A percentile compares a stretch with the other conserved stretches of the same genome.
Conservation (phyloP, 2,797 vertebrate species). For the Pristis pectinata region DNA sequence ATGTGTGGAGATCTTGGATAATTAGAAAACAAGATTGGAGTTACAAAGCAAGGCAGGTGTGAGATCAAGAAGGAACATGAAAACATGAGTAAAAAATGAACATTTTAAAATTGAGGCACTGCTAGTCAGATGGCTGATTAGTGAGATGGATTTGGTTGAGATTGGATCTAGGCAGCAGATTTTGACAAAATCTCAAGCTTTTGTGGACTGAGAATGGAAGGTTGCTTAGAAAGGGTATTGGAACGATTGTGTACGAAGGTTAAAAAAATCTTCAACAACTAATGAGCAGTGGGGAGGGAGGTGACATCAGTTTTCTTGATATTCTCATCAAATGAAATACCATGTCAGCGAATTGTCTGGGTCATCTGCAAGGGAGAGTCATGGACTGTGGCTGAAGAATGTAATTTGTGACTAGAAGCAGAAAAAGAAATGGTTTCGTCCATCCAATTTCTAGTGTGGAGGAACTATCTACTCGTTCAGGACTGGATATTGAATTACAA, state of each 20-base stretch:
- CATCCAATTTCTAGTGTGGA: not conserved
- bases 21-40: not conserved
- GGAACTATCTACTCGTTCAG: not conserved
- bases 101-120: not conserved
- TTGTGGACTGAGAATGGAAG: not conserved
- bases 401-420: not conserved
- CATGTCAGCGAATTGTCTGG: not conserved
- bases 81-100: not conserved
- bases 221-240: not conserved
- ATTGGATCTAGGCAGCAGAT: not conserved
- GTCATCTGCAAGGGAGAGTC: not conserved
- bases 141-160: not conserved
- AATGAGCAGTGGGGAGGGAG: not conserved
- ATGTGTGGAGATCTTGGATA: too few relatives aligned
- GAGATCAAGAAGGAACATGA: not conserved
- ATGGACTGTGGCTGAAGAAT: not conserved
- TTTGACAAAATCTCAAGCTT: not conserved
- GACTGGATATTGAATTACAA: not conserved
- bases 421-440: not conserved
- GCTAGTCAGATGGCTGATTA: not conserved
- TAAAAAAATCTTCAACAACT: not conserved
- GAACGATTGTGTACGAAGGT: not conserved
- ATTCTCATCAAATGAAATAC: not conserved
- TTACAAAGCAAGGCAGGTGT: not conserved
- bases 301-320: too few relatives aligned